A percentile compares a stretch with the other conserved stretches of the same genome.
Conservation (phyloP, 2,888 invertebrate genomes). For the Escarpia spicata region DNA sequence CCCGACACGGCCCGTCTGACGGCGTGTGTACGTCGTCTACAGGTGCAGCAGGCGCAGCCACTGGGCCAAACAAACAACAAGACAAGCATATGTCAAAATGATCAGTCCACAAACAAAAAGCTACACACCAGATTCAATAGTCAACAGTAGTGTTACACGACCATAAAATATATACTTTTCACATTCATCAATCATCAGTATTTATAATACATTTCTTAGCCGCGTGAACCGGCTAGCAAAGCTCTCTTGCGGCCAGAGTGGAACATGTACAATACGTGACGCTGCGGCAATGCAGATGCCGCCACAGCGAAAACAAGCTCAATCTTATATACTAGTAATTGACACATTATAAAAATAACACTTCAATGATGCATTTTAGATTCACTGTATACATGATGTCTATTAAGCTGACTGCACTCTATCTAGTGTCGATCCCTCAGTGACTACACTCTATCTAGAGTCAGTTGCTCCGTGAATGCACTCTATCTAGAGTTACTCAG, state of each 20-base stretch:
- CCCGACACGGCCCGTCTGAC: neutral
- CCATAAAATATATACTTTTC: conserved; percentile 16
- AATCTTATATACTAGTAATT: conserved; percentile 16
- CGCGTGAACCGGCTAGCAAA: neutral
- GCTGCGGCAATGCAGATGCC: neutral
- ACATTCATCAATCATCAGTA: conserved; percentile 13
- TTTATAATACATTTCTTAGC: conserved; percentile 16
- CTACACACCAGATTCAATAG: conserved; percentile 13
- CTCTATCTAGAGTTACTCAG: neutral
- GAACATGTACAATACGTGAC: neutral
- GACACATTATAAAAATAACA: conserved; percentile 16
- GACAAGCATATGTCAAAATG: conserved; percentile 16
- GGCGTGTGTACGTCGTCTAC: conserved; percentile 5
- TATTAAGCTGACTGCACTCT: neutral
- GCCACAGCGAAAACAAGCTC: conserved; percentile 16
- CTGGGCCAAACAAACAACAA: conserved; percentile 13
- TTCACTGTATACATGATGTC: conserved; percentile 6
- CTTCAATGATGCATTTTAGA: conserved; percentile 16
- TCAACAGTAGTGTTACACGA: neutral
- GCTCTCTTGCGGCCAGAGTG: neutral
- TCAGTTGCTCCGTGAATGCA: neutral
- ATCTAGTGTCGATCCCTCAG: neutral
- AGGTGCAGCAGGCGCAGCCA: neutral
- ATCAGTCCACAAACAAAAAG: neutral
- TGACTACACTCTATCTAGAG: neutral